Evolutionary conservation across 2,888 invertebrate genomes (phyloP).

Genomic region (Ptilodon capucinus): DNA sequence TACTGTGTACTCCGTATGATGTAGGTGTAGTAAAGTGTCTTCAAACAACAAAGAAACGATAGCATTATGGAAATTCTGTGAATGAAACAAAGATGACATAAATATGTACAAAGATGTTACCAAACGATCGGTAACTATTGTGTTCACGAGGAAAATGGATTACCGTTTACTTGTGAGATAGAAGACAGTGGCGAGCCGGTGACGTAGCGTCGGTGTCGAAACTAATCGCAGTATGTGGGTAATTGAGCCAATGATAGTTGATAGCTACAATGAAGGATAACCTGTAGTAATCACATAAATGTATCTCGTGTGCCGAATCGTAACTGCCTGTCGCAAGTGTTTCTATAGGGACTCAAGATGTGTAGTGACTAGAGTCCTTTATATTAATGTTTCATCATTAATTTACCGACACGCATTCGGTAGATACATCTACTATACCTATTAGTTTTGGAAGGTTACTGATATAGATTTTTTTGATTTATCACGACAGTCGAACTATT

Average conservation of each 20-base stretch:
- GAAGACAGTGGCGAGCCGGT: conserved; percentile 14
- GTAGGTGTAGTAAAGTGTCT: conserved; percentile 37
- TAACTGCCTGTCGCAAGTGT: background rate
- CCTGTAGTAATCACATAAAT: background rate
- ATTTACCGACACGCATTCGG: background rate
- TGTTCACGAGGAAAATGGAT: conserved; percentile 37
- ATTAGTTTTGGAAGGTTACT: too few relatives aligned
- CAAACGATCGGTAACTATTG: conserved; percentile 12
- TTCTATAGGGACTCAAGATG: too few relatives aligned
- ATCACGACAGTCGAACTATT: too few relatives aligned
- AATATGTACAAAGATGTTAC: conserved; percentile 34
- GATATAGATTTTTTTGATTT: too few relatives aligned
- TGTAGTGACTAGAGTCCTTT: background rate
- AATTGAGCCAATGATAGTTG: background rate
- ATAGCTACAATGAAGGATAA: background rate
- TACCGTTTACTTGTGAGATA: conserved; percentile 16
- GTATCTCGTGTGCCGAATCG: background rate
- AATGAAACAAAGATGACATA: conserved; percentile 35
- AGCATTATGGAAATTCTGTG: conserved; percentile 28
- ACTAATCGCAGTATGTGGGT: conserved; percentile 21
- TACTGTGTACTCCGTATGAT: conserved; percentile 42
- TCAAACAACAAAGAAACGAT: conserved; percentile 42
- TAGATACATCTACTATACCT: too few relatives aligned
- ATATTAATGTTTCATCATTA: background rate
- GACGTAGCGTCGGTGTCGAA: conserved; percentile 17